Evolutionary conservation across 2,888 invertebrate genomes (phyloP).

Genomic region (Sinelater perroti): DNA sequence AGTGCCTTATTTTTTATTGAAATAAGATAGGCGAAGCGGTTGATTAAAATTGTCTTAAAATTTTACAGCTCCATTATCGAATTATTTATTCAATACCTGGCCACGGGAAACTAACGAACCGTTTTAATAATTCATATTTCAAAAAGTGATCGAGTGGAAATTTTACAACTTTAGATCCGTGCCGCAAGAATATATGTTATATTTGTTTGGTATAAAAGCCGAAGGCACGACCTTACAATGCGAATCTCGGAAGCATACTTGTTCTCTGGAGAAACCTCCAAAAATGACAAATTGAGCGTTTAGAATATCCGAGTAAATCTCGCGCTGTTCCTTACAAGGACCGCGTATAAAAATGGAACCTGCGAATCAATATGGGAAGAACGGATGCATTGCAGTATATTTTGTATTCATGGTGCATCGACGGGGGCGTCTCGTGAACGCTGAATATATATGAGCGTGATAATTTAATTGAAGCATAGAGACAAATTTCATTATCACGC

Average conservation of each 20-base stretch:
- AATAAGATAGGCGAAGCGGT: too few species aligned
- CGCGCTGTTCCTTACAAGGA: slow-evolving; percentile 18
- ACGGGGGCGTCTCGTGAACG: slow-evolving; percentile 9
- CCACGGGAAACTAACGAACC: not conserved
- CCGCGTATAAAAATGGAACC: slow-evolving; percentile 19
- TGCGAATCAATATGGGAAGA: slow-evolving; percentile 18
- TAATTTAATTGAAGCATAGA: slow-evolving; percentile 6
- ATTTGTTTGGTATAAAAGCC: too few species aligned
- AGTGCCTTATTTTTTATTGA: too few species aligned
- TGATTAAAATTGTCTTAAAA: too few species aligned
- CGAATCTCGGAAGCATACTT: slow-evolving; percentile 9
- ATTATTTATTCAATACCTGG: not conserved
- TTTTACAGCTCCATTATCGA: too few species aligned
- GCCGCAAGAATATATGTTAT: too few species aligned
- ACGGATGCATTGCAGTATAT: slow-evolving; percentile 15
- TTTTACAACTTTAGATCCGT: too few species aligned
- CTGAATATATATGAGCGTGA: slow-evolving; percentile 12
- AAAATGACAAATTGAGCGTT: slow-evolving; percentile 28
- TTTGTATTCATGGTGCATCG: slow-evolving; percentile 19
- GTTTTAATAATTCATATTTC: slow-evolving; percentile 4
- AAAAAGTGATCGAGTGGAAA: too few species aligned
- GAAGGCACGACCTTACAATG: too few species aligned
- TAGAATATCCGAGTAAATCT: slow-evolving; percentile 25
- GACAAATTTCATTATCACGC: slow-evolving; percentile 5
- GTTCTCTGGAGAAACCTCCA: slow-evolving; percentile 9